phyloP scores from a whole-genome alignment of 2,113 vertebrate species.

The Platichthys stellatus region DNA sequence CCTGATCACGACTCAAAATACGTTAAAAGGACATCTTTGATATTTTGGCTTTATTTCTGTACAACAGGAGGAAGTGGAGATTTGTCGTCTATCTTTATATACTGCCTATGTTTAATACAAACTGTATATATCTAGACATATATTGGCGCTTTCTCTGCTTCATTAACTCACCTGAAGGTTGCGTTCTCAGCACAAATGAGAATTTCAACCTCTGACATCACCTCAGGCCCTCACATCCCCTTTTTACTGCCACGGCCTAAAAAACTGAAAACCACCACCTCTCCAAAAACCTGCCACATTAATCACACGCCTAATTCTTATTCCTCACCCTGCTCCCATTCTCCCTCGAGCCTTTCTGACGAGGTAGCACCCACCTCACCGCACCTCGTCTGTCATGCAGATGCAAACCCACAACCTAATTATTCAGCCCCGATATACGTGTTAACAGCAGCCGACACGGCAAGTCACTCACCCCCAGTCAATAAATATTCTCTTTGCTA shows the following conservation, averaged over 20 bases:
- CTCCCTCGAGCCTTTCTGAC: constrained; percentile 42
- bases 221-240: neutral
- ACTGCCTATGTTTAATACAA: no score
- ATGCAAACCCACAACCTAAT: constrained; percentile 55
- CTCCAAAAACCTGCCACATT: constrained; percentile 41
- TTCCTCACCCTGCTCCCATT: constrained; percentile 51
- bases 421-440: constrained; percentile 61
- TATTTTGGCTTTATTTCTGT: no score
- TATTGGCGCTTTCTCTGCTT: neutral
- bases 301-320: constrained; percentile 51
- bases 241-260: constrained; percentile 41
- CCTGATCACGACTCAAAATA: no score
- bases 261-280: constrained; percentile 37
- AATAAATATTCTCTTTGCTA: constrained; percentile 78
- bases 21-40: no score
- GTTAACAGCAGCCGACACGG: constrained; percentile 49
- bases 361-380: constrained; percentile 36
- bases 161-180: constrained; percentile 25
- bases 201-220: constrained; percentile 1
- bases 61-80: no score
- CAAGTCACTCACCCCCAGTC: constrained; percentile 56
- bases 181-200: neutral
- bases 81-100: no score
- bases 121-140: no score
- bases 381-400: constrained; percentile 53